A percentile compares a stretch with the other conserved stretches of the same genome.
phyloP scores from a whole-genome alignment of 2,113 vertebrate species.

The Pteropus alecto region DNA sequence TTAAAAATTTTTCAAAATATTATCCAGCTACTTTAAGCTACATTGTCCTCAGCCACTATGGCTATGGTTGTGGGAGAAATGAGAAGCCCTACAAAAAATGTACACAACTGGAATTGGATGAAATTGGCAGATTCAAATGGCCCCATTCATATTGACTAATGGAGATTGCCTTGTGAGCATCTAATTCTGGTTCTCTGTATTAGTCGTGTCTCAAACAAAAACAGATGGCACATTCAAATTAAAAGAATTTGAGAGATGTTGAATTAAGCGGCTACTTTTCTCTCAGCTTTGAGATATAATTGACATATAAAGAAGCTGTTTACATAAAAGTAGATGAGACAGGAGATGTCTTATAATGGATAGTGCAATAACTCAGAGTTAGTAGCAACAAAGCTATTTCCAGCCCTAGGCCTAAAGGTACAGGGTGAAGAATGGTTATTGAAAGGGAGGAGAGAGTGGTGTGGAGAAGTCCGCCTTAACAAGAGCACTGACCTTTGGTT shows the following conservation, averaged over 20 bases:
- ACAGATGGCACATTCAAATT: background rate
- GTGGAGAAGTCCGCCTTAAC: background rate
- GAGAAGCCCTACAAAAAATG: background rate
- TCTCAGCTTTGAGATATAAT: background rate
- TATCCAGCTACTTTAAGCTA: constrained; percentile 1
- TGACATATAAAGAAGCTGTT: background rate
- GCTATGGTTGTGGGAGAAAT: background rate
- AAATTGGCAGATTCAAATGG: background rate
- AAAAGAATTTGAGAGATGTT: background rate
- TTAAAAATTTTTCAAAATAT: constrained; percentile 18
- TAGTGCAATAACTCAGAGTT: background rate
- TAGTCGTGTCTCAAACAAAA: background rate
- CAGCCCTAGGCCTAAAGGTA: background rate
- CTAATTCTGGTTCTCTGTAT: background rate
- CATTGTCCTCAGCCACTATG: background rate
- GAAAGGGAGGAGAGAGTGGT: background rate
- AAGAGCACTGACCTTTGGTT: background rate
- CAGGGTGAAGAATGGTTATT: background rate
- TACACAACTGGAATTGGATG: background rate
- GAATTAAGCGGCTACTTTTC: background rate
- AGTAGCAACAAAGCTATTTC: background rate
- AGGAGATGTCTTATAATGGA: background rate
- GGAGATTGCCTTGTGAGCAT: background rate
- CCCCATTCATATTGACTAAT: background rate
- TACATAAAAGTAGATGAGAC: background rate